phyloP scores from a whole-genome alignment of 2,797 vertebrate species.

The Gymnopithys bicolor region DNA sequence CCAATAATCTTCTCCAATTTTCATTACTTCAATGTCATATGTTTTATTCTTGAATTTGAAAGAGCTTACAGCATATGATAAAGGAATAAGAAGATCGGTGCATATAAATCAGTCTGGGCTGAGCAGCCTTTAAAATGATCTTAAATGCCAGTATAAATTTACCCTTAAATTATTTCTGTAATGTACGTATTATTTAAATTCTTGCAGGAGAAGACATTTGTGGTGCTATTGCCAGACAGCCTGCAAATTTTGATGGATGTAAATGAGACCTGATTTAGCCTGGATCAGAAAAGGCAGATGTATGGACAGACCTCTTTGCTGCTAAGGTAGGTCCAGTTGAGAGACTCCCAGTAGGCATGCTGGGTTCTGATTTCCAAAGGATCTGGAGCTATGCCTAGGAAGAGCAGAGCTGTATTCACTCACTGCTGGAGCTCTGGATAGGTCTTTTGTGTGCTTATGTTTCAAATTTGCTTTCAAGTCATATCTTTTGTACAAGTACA shows the following conservation, averaged over 20 bases:
- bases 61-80: not conserved
- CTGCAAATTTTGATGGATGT: not conserved
- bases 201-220: not conserved
- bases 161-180: not conserved
- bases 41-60: not conserved
- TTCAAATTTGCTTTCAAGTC: not conserved
- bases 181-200: not conserved
- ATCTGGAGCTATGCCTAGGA: not conserved
- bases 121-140: not conserved
- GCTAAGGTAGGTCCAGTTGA: fast-evolving
- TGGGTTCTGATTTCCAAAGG: not conserved
- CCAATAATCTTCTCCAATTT: not conserved
- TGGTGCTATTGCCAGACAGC: not conserved
- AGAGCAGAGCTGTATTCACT: not conserved
- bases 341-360: not conserved
- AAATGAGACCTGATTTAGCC: not conserved
- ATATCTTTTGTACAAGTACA: not conserved
- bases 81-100: not conserved
- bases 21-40: not conserved
- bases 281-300: not conserved
- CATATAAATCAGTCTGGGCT: not conserved
- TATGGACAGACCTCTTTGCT: not conserved
- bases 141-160: not conserved
- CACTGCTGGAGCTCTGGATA: not conserved
- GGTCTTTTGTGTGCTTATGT: not conserved